Conservation (phyloP, 2,113 vertebrate genomes). For the Halcyon malimbica region DNA sequence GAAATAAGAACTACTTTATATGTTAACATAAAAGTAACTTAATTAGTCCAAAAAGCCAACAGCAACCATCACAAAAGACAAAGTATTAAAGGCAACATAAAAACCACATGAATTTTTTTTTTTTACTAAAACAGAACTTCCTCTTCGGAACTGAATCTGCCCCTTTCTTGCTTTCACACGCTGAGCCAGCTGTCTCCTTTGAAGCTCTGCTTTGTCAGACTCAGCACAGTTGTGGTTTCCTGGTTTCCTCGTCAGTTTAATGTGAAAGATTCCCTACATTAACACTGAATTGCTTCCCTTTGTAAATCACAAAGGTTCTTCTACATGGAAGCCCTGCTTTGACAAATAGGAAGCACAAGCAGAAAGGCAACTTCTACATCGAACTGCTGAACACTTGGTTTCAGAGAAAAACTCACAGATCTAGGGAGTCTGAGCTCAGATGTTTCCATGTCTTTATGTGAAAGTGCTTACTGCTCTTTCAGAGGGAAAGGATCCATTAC, state of each 20-base stretch:
- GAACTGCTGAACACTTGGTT: background rate
- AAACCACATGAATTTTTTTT: background rate
- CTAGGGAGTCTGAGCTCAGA: background rate
- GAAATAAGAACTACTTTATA: constrained; percentile 42
- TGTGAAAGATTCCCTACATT: background rate
- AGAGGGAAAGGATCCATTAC: fast-evolving
- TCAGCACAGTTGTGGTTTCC: background rate
- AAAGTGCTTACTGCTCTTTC: background rate
- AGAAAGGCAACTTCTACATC: background rate
- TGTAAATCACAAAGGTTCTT: background rate
- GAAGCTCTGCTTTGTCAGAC: constrained; percentile 17
- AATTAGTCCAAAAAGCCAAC: constrained; percentile 51
- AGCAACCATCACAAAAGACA: background rate
- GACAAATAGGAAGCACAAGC: background rate
- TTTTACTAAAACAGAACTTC: background rate
- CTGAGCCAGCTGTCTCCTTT: constrained; percentile 22
- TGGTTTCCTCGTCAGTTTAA: background rate
- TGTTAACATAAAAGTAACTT: constrained; percentile 44
- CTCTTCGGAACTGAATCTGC: background rate
- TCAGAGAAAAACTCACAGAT: background rate
- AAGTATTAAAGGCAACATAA: background rate
- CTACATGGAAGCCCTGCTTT: background rate
- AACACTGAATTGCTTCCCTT: background rate
- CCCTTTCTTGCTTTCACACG: background rate
- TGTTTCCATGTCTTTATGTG: background rate